Evolutionary conservation across 2,888 invertebrate genomes (phyloP).

Genomic region (Lottia scabra): DNA sequence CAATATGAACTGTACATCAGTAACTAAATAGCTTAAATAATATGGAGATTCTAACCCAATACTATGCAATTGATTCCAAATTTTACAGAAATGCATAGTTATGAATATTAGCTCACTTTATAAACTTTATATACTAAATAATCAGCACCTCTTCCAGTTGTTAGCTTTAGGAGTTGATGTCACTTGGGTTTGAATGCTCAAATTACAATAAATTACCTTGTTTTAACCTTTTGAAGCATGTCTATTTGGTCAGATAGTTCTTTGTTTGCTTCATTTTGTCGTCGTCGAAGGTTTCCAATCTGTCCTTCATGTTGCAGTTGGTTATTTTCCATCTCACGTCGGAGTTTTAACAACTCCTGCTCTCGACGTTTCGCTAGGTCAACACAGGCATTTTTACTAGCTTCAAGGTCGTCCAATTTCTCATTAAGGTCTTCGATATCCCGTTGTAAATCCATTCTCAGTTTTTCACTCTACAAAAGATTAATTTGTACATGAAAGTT

Average conservation of each 20-base stretch:
- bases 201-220: not conserved
- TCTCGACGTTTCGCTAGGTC: not conserved
- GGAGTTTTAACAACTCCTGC: not conserved
- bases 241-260: not conserved
- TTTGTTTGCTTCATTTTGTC: not conserved
- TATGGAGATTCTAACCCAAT: too few relatives aligned
- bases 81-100: too few relatives aligned
- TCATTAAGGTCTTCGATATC: slow-evolving; percentile 4
- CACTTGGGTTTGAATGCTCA: too few relatives aligned
- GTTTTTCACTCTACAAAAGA: not conserved
- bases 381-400: not conserved
- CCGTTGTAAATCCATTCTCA: not conserved
- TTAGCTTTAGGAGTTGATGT: too few relatives aligned
- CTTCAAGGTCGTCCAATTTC: not conserved
- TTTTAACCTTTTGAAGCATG: not conserved
- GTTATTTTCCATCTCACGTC: not conserved
- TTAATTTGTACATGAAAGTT: not conserved
- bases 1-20: too few relatives aligned
- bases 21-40: too few relatives aligned
- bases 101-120: too few relatives aligned
- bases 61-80: too few relatives aligned
- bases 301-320: not conserved
- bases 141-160: too few relatives aligned
- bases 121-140: too few relatives aligned
- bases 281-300: not conserved